These are phyloP conservation scores for Apteryx owenii DNA, from an alignment of 2,113 vertebrate species.

Conservation along the genomic window DNA sequence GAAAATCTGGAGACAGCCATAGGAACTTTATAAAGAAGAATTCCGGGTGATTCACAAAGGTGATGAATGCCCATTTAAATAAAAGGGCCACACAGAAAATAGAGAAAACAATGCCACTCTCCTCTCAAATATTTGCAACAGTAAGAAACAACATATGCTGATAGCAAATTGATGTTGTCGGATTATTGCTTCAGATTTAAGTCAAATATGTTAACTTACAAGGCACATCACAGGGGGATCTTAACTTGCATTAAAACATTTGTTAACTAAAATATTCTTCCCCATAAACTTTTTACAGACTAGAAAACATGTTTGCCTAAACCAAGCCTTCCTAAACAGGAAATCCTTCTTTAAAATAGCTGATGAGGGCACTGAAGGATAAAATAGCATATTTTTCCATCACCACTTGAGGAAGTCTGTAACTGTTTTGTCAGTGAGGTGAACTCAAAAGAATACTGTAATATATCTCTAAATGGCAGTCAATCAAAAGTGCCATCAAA, in stretches of 20 bases:
- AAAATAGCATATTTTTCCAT: background rate
- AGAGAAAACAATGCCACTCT: background rate
- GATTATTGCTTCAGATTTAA: background rate
- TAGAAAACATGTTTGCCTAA: background rate
- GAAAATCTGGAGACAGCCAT: background rate
- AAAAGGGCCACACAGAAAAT: background rate
- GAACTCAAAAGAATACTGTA: background rate
- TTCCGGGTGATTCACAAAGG: background rate
- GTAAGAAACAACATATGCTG: background rate
- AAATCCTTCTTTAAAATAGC: slow-evolving; percentile 35
- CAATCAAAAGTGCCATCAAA: background rate
- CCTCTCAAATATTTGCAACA: background rate
- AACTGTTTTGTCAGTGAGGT: background rate
- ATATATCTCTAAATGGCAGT: background rate
- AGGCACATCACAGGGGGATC: background rate
- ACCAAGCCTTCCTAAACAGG: background rate
- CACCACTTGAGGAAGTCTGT: background rate
- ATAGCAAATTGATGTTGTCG: background rate
- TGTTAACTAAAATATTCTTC: slow-evolving; percentile 39
- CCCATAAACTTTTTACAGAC: background rate
- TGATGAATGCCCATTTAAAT: background rate
- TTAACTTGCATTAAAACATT: background rate
- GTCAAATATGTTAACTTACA: background rate
- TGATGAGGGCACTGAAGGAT: background rate
- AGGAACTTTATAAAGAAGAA: background rate